Evolutionary conservation across 2,797 vertebrate species (phyloP).

Genomic region (Columba guinea): DNA sequence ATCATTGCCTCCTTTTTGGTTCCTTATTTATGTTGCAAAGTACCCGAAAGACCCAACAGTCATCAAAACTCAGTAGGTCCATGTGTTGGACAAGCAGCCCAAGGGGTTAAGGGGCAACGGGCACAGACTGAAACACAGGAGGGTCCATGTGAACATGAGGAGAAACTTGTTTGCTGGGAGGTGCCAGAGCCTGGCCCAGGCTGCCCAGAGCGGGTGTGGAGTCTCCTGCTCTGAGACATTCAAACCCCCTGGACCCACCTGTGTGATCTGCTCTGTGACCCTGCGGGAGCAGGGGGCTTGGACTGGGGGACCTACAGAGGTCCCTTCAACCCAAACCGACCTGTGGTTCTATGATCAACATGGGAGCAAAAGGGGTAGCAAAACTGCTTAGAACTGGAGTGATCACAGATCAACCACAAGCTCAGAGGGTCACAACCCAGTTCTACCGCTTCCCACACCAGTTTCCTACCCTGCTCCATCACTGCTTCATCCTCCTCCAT

Average conservation of each 20-base stretch:
- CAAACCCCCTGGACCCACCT: too few species aligned
- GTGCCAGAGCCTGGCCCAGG: too few species aligned
- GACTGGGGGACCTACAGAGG: too few species aligned
- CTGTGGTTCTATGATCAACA: not conserved
- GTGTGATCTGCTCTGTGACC: too few species aligned
- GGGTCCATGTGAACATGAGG: too few species aligned
- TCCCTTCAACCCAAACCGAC: too few species aligned
- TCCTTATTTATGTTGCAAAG: not conserved
- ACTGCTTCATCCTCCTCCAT: not conserved
- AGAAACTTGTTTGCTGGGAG: too few species aligned
- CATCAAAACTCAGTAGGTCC: not conserved
- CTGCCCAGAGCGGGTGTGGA: too few species aligned
- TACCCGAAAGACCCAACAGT: rapidly evolving
- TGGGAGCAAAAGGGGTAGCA: not conserved
- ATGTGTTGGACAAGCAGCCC: rapidly evolving
- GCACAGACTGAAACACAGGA: too few species aligned
- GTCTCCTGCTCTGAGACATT: too few species aligned
- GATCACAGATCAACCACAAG: not conserved
- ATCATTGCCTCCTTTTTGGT: not conserved
- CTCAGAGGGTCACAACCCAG: not conserved
- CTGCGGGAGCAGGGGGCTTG: too few species aligned
- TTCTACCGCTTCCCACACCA: not conserved
- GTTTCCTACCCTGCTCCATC: not conserved
- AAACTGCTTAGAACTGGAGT: not conserved
- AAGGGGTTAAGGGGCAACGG: not conserved